Conservation (phyloP, 2,797 vertebrate genomes). For the Hippoglossus hippoglossus region DNA sequence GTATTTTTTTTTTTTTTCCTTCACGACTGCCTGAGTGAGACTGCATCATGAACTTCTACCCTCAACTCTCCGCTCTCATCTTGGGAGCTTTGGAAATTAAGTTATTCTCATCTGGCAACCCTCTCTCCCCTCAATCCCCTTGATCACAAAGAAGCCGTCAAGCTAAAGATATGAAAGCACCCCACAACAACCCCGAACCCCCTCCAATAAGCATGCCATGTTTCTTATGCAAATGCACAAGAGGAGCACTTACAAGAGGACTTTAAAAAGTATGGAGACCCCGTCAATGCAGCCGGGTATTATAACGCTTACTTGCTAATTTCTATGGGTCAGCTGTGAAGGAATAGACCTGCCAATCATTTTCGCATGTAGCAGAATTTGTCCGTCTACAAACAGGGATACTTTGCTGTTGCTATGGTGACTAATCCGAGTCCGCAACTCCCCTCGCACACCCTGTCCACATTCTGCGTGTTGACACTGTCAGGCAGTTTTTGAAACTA, state of each 20-base stretch:
- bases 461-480: slow-evolving; percentile 93
- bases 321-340: slow-evolving; percentile 97
- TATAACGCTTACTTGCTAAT: slow-evolving; percentile 97
- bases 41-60: slow-evolving; percentile 77
- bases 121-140: slow-evolving; percentile 85
- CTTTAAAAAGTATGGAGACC: slow-evolving; percentile 94
- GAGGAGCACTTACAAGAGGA: slow-evolving; percentile 95
- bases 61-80: slow-evolving; percentile 86
- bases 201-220: slow-evolving; percentile 92
- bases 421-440: slow-evolving; percentile 88
- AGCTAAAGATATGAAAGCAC: slow-evolving; percentile 92
- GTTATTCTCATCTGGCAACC: slow-evolving; percentile 93
- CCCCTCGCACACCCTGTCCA: slow-evolving; percentile 74
- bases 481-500: slow-evolving; percentile 91
- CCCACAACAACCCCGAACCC: slow-evolving; percentile 87
- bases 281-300: slow-evolving; percentile 91
- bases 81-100: slow-evolving; percentile 92
- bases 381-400: slow-evolving; percentile 96
- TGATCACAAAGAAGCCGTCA: slow-evolving; percentile 94
- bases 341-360: slow-evolving; percentile 97
- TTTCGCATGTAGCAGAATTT: slow-evolving; percentile 98
- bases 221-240: slow-evolving; percentile 96
- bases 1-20: slow-evolving; percentile 11
- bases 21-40: slow-evolving; percentile 51
- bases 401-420: slow-evolving; percentile 95